Evolutionary conservation across 2,113 vertebrate genomes (phyloP), one percentile per base, ranked within the genome.

Genomic region (Rhabdornis inornatus): DNA sequence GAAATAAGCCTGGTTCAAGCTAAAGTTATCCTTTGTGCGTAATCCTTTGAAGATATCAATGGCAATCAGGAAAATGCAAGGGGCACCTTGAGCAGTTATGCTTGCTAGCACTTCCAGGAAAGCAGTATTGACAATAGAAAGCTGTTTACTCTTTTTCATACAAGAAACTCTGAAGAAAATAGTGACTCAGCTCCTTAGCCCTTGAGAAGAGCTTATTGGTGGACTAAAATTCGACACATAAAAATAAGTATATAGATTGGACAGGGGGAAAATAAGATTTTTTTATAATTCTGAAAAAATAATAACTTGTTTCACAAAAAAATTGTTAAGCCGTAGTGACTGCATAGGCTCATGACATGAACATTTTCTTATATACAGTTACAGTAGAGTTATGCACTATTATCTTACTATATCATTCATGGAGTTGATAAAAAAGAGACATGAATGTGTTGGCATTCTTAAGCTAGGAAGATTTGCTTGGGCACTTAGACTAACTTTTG

Each of bases 191-290:
- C 39, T 94, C 13, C 64, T 83, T 56, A 83, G 35, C 13, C 35
- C 28, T 77, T 89, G 35, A 31, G 66, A 92, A 94, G 47, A 81
- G 23, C 85, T 77, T 72, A 77, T 23, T 70, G 23, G 15, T 2
- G 3, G 39, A 28, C 78, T 94, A 70, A 90, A 97, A 96, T 85
- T 79, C 89, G 94, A 86, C 30, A 70, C 33, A 65, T 72, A 57
- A 88, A 88, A 61, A 79, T 45, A 95, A 91, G 69, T 89, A 82
- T 27, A 82, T 18, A 65, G 61, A 92, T 89, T 94, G 39, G 35
- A 52, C 31, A 39, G 8, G 23, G 11, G 2, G n/a, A 83, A 84
- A 60, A 21, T 31, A 19, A 25, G 13, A 17, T 30, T 30, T 53
- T 55, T 31, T 55, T 31, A n/a, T 47, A 85, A 80, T 45, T 85